Base-by-base conservation (phyloP, 2,113 vertebrate species). In the Sterrhoptilus dennistouni region DNA sequence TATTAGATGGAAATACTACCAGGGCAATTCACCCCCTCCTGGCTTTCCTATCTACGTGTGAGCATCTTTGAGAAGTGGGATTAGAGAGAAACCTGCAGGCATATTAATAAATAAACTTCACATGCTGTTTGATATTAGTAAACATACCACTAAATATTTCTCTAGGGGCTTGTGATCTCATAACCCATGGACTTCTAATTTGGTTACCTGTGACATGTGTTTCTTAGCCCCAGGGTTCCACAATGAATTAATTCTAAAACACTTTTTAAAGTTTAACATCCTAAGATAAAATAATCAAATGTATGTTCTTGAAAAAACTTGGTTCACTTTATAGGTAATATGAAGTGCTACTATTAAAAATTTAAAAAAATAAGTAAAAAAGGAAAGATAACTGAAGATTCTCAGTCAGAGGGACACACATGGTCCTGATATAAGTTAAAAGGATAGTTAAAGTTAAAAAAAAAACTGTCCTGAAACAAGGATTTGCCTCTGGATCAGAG, bases 31-130 rank as follows among this genome's bases (percentile, higher is more conserved):
- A 97, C 96, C 96, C 90, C 97, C 96, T 97, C 81, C 97, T 96
- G 94, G 38, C 76, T 97, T 96, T 95, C 92, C 86, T 98, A 96
- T 97, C 97, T 97, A 33, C n/a, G 57, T 96, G 84, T 95, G 96
- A 97, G 96, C 66, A 97, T 98, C 97, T 98, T 56, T 96, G 97
- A 98, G 97, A 98, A 97, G 97, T 88, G 65, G 97, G 98, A 98
- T 98, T 98, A 98, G 97, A 98, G 95, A 97, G 87, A 97, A 98
- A 98, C 97, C 98, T 98, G 97, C 96, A 98, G 98, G 98, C 97
- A 97, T 97, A 98, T 98, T 98, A 98, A 98, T 98, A 98, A 98
- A 98, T 98, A 98, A 98, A 98, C 98, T 98, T 98, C 97, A 97
- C 98, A 98, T 97, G 97, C 98, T 98, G 97, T 98, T 98, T 97